A percentile compares a stretch with the other conserved stretches of the same genome.
Evolutionary conservation across 37 sponge, comb jelly and placozoan species (phyloP).

Genomic region (Cladorhizidae sp.): DNA sequence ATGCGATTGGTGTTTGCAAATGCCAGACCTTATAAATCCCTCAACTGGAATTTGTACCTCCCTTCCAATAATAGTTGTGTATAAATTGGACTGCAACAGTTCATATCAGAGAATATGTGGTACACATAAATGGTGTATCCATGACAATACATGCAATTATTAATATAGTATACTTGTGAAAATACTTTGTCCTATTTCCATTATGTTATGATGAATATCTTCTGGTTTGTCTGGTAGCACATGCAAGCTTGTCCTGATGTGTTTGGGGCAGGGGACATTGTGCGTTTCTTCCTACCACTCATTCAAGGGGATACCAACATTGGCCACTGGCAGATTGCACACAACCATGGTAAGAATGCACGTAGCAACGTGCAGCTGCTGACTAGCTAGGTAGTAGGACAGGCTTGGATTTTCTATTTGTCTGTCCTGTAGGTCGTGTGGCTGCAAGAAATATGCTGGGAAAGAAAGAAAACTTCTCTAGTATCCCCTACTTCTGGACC

Average conservation of each 20-base stretch:
- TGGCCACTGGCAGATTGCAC: slow-evolving; percentile 96
- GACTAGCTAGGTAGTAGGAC: neutral
- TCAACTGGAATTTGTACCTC: no score
- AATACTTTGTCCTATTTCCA: no score
- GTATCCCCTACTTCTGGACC: slow-evolving; percentile 97
- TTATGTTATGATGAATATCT: no score
- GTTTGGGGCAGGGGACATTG: slow-evolving; percentile 94
- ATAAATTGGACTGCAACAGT: no score
- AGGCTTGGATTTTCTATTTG: no score
- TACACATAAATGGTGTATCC: no score
- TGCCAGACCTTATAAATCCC: no score
- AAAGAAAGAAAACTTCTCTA: slow-evolving; percentile 60
- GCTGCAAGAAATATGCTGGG: slow-evolving; percentile 90
- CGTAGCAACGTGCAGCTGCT: neutral
- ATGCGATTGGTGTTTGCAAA: no score
- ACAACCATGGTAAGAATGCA: slow-evolving; percentile 69
- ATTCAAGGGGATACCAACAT: slow-evolving; percentile 68
- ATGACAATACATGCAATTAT: no score
- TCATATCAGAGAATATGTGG: no score
- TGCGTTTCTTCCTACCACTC: slow-evolving; percentile 79
- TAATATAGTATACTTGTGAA: neutral
- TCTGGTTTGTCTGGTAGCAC: slow-evolving; percentile 20
- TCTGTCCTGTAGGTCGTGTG: slow-evolving; percentile 52
- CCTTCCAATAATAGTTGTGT: no score
- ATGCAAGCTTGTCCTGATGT: slow-evolving; percentile 79